phyloP scores from a whole-genome alignment of 2,797 vertebrate species.

The Rhynchotus rufescens region DNA sequence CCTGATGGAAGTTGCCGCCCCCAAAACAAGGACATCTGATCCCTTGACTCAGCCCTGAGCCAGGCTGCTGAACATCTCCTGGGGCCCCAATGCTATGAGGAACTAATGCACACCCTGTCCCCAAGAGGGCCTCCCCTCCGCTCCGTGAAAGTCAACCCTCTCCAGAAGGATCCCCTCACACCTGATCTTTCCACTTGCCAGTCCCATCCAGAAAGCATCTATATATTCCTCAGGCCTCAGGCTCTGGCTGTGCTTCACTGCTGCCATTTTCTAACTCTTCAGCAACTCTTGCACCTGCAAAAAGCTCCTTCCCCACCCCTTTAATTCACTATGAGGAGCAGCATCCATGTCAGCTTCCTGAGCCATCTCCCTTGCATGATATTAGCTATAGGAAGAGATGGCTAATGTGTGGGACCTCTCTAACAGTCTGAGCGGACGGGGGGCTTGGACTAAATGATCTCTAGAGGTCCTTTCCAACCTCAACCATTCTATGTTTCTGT shows the following conservation, averaged over 20 bases:
- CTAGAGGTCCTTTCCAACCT: too few relatives aligned
- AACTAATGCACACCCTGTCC: neutral
- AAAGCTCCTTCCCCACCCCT: neutral
- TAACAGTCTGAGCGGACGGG: too few relatives aligned
- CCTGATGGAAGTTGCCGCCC: neutral
- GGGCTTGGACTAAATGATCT: too few relatives aligned
- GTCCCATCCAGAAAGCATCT: neutral
- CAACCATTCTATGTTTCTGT: too few relatives aligned
- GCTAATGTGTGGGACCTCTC: too few relatives aligned
- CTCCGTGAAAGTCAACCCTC: neutral
- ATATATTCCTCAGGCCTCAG: neutral
- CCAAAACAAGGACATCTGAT: conserved; percentile 17
- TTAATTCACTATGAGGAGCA: neutral
- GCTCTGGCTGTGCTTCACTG: neutral
- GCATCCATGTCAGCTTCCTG: neutral
- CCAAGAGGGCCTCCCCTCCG: neutral
- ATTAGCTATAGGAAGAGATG: neutral
- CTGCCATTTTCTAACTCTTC: neutral
- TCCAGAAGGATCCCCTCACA: neutral
- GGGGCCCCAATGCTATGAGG: neutral
- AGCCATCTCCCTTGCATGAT: neutral
- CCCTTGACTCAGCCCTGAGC: neutral
- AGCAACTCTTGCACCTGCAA: neutral
- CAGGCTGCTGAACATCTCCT: neutral
- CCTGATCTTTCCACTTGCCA: neutral